Base-by-base conservation (phyloP, 2,797 vertebrate species). In the Pterois miles region DNA sequence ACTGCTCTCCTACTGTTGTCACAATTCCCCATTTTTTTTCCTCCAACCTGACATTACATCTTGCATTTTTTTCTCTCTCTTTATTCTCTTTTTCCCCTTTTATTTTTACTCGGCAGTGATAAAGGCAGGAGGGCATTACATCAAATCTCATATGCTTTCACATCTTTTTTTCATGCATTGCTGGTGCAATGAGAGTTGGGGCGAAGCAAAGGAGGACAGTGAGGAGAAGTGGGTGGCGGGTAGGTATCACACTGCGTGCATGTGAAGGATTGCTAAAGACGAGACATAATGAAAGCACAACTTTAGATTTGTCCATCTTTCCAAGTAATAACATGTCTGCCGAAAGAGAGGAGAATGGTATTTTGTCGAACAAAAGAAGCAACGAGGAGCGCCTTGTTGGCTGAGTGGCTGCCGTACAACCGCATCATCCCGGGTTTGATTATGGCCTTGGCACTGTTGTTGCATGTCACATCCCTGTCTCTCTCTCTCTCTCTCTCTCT, bases 81-180 rank as follows among this genome's bases (percentile, higher is more conserved):
- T 75, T 50, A 43, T 67, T 67, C 65, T 67, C n/a, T 72, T 69
- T 71, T 66, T 58, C 31, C 2, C 71, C 52, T 73, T 59, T 73
- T 80, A 58, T 74, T 69, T 38, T 59, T 18, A 33, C 68, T 60
- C 20, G 1, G 33, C 40, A 46, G 25, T 76, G 74, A 85, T 72
- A 72, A 86, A 84, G 38, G 76, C 57, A 75, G 10, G 58, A 38
- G 48, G 72, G 57, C 46, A 69, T 85, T 90, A 23, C 69, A 68
- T 78, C 60, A 83, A 84, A 82, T 70, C 34, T 78, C 43, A 38
- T 11, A 80, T 78, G 76, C 76, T 63, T 78, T 86, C 60, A 73
- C 53, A 40, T 83, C 60, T 58, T 82, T 66, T 76, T 73, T 71
- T 70, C 27, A 80, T 77, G 27, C 25, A n/a, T 59, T 65, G 46